Evolutionary conservation across 2,797 vertebrate species (phyloP), one percentile per base, ranked within the genome.

Genomic region (Setipinna tenuifilis): DNA sequence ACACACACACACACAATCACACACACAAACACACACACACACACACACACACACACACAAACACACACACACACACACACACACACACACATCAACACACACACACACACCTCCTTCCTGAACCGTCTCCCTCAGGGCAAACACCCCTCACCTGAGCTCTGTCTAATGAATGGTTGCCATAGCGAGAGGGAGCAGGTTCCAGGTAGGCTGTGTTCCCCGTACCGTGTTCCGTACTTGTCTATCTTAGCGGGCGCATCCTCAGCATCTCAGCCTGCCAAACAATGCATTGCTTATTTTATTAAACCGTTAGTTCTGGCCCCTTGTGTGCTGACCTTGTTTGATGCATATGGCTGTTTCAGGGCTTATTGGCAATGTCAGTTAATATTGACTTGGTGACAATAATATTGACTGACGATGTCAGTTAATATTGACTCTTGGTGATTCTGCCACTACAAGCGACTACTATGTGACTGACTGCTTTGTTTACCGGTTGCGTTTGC

Each of bases 161-260:
- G 44, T 31, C 35, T 78, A 82, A 57, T 41, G 57, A 61, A 84
- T 28, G 83, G 83, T 84, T 87, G 83, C 80, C 62, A 87, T 87
- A 78, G 83, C 5, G 31, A 87, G 48, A 57, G 41, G 0, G 14
- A 35, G 46, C 25, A 10, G 59, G 31, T 25, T 6, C 19, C 84
- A 71, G 31, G 65, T 14, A 31, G 28, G 3, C 65, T 71, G 25
- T 17, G 12, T 35, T 17, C 28, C 28, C 28, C 25, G 17, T 16
- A 14, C 61, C 16, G 0, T 25, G 28, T 14, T 71, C 65, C 31
- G 65, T 71, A 14, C 28, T 71, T 71, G 35, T 41, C 35, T 16
- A 9, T n/a, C n/a, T 23, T 62, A 62, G n/a, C 6, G 12, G 23
- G 25, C n/a, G n/a, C n/a, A n/a, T n/a, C n/a, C n/a, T n/a, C 2